A percentile compares a stretch with the other conserved stretches of the same genome.
Conservation (phyloP, 2,113 vertebrate genomes). For the Seriola quinqueradiata region DNA sequence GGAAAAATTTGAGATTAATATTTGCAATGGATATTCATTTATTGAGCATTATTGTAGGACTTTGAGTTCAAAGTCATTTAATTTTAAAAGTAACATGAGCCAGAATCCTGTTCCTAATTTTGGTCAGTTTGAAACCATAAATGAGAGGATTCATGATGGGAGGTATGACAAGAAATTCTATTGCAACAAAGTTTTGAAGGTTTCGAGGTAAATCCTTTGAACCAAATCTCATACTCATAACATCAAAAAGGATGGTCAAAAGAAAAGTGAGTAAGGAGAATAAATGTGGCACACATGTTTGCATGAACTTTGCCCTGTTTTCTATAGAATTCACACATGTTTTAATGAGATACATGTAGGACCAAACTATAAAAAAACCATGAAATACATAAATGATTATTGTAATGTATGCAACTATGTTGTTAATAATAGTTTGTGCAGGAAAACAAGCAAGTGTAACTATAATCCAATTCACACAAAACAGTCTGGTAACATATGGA, state of each 20-base stretch:
- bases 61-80: background rate
- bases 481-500: constrained; percentile 33
- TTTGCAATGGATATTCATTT: too few species aligned
- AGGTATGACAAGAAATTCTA: constrained; percentile 65
- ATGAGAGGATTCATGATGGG: constrained; percentile 73
- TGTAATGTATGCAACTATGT: constrained; percentile 23
- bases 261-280: constrained; percentile 45
- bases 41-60: too few species aligned
- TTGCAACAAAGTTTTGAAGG: constrained; percentile 48
- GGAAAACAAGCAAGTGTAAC: constrained; percentile 58
- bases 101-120: constrained; percentile 42
- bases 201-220: constrained; percentile 21
- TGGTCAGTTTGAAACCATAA: constrained; percentile 66
- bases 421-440: background rate
- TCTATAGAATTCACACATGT: constrained; percentile 51
- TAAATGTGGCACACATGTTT: constrained; percentile 72
- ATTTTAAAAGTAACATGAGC: background rate
- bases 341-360: constrained; percentile 64
- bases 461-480: constrained; percentile 52
- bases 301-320: constrained; percentile 64
- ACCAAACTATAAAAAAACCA: constrained; percentile 52
- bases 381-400: constrained; percentile 30
- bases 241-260: constrained; percentile 24
- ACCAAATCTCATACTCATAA: constrained; percentile 15
- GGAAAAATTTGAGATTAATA: too few species aligned